Conservation (phyloP, 2,113 vertebrate species). For the Tursiops truncatus region DNA sequence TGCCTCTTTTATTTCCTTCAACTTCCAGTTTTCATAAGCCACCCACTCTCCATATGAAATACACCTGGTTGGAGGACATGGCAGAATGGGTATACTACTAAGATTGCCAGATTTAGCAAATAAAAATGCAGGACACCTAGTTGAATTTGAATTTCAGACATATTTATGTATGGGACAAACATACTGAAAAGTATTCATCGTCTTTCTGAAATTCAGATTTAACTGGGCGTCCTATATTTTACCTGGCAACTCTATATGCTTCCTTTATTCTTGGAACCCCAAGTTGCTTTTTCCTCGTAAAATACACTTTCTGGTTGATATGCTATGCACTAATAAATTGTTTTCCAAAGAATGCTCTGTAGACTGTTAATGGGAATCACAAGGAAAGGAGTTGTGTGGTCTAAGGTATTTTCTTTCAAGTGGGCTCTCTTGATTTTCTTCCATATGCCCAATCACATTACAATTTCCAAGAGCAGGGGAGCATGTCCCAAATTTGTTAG, state of each 20-base stretch:
- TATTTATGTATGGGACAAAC: slow-evolving; percentile 12
- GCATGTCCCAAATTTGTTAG: background rate
- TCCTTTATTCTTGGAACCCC: slow-evolving; percentile 35
- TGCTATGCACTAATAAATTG: background rate
- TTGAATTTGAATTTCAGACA: slow-evolving; percentile 51
- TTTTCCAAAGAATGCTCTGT: background rate
- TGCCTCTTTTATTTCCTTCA: background rate
- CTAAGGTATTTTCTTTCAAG: background rate
- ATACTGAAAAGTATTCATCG: background rate
- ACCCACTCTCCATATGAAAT: background rate
- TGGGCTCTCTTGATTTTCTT: background rate
- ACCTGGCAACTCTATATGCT: slow-evolving; percentile 39
- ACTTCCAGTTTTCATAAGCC: background rate
- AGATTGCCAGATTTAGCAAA: slow-evolving; percentile 47
- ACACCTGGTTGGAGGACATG: background rate
- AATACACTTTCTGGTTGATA: slow-evolving; percentile 21
- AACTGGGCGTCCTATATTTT: slow-evolving; percentile 49
- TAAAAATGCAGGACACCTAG: slow-evolving; percentile 13
- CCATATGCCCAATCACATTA: background rate
- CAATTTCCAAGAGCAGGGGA: background rate
- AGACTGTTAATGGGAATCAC: background rate
- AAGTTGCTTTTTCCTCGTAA: background rate
- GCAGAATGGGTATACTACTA: background rate
- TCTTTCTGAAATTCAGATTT: slow-evolving; percentile 67
- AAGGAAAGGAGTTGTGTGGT: background rate